Percentiles rank a stretch among this genome's conserved stretches.
Evolutionary conservation across 1,140 invertebrate genomes (phyloP).

Genomic region (Ephestia elutella): DNA sequence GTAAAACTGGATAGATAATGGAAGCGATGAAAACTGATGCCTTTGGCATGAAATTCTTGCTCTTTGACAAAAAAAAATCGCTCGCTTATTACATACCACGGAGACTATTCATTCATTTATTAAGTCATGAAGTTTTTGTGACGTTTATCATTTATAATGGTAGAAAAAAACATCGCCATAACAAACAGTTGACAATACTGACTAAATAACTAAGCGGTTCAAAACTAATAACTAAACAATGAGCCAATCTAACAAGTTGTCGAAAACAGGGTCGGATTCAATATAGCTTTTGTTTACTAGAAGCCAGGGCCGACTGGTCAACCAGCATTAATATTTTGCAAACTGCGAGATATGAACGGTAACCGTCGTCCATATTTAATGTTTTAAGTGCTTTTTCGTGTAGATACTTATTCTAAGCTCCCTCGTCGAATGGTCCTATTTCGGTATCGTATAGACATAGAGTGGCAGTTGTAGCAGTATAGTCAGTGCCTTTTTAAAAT

Average conservation of each 20-base stretch:
- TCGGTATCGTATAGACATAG: constrained; percentile 5
- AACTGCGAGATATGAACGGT: constrained; percentile 28
- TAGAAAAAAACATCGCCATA: too few species aligned
- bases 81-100: too few species aligned
- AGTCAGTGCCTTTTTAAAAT: not conserved
- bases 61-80: too few species aligned
- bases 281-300: not conserved
- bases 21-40: not conserved
- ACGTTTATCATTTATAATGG: too few species aligned
- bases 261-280: constrained; percentile 1
- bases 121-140: too few species aligned
- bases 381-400: constrained; percentile 54
- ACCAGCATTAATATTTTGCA: constrained; percentile 31
- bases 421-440: constrained; percentile 4
- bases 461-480: not conserved
- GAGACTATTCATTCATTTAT: too few species aligned
- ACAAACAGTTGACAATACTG: too few species aligned
- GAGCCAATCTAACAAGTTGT: not conserved
- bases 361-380: constrained; percentile 51
- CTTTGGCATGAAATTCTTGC: too few species aligned
- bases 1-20: not conserved
- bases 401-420: constrained; percentile 28
- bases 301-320: constrained; percentile 6
- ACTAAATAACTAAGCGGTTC: not conserved
- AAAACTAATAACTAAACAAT: not conserved